Evolutionary conservation across 2,797 vertebrate species (phyloP), one percentile per base, ranked within the genome.

Genomic region (Craterocephalus amniculus): DNA sequence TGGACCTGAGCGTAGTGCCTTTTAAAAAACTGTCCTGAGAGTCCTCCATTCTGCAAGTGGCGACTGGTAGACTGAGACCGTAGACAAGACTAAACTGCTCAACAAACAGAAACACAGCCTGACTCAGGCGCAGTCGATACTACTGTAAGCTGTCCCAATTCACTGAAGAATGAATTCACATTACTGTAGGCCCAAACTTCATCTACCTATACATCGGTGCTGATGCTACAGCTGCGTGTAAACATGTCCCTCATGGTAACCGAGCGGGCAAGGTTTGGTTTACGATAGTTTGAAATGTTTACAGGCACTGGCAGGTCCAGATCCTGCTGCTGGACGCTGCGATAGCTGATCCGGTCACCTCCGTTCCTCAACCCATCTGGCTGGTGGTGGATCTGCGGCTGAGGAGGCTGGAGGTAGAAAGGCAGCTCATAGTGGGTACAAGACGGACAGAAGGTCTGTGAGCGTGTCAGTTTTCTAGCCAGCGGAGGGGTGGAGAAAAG

Each of bases 181-280:
- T 10, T 2, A n/a, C n/a, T n/a, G n/a, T n/a, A 3, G 51, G 35
- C 29, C 57, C 56, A 49, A 36, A 4, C 24, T 45, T 49, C 11
- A 4, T 27, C 22, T 54, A 40, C 80, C 95, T 96, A 99, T 75
- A 99, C 98, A 1, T 99, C 98, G 0, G 98, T 99, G 94, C 97
- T 99, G 90, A 99, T 95, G 89, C 97, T 99, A 68, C 96, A 96
- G 94, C 97, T 99, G 70, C 97, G 95, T 8, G 95, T 94, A 85
- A 98, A 98, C 81, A 97, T 97, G 75, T 98, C 97, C 14, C 97
- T 95, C 97, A 98, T 97, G 91, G 97, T 97, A 6, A 97, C 94
- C 0, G 97, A 96, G 34, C 97, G 95, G 84, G 94, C 95, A 54
- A 98, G 96, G 86, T 97, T 96, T 64, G 97, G 96, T 0, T 96